Percentiles rank a stretch among this genome's conserved stretches.
Evolutionary conservation across 2,113 vertebrate species (phyloP).

Genomic region (Polyodon spathula): DNA sequence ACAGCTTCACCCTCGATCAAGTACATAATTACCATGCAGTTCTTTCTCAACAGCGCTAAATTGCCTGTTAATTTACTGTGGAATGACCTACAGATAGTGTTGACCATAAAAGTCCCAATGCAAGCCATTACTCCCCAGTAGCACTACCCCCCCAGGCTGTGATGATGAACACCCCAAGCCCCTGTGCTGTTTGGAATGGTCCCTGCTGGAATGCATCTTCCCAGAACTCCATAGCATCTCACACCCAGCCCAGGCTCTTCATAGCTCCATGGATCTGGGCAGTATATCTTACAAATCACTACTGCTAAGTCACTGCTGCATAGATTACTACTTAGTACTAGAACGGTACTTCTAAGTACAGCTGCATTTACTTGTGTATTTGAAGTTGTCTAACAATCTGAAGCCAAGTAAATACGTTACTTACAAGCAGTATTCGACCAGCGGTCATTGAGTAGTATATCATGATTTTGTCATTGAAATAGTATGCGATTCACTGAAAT

Average conservation of each 20-base stretch:
- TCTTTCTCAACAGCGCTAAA: neutral
- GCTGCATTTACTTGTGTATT: no score
- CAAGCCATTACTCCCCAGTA: no score
- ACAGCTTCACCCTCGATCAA: neutral
- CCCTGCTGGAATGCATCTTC: slow-evolving; percentile 28
- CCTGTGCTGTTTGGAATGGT: slow-evolving; percentile 27
- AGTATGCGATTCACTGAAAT: no score
- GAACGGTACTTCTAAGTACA: no score
- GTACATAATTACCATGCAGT: neutral
- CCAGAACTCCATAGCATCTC: slow-evolving; percentile 31
- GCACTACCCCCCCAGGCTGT: slow-evolving; percentile 5
- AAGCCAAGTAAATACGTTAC: no score
- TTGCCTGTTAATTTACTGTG: neutral
- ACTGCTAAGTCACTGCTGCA: neutral
- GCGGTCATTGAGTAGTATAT: no score
- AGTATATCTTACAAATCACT: slow-evolving; percentile 7
- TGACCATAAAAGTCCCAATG: no score
- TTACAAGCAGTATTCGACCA: no score
- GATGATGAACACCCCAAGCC: slow-evolving; percentile 29
- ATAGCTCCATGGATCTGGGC: slow-evolving; percentile 19
- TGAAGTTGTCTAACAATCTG: no score
- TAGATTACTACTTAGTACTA: no score
- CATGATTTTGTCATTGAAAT: no score
- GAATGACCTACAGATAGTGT: no score
- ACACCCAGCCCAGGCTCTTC: slow-evolving; percentile 12